phyloP scores from a whole-genome alignment of 2,113 vertebrate genomes.

The cat (Felis catus) region F.catus_Fca126_mat1.0 CM031413.1:81393001-81393500 shows the following conservation, averaged over 20 bases:
- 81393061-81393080: too few relatives aligned
- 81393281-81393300: background rate
- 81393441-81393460: conserved; percentile 92
- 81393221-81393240: background rate
- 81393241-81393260: background rate
- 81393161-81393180: background rate
- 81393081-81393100: too few relatives aligned
- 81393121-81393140: too few relatives aligned
- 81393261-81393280: background rate
- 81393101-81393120: too few relatives aligned
- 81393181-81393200: background rate
- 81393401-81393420: conserved; percentile 97
- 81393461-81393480: conserved; percentile 94
- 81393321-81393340: conserved; percentile 52
- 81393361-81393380: conserved; percentile 74
- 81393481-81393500: background rate
- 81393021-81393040: too few relatives aligned
- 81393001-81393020: too few relatives aligned
- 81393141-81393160: too few relatives aligned
- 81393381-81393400: conserved; percentile 92
- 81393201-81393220: background rate
- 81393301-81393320: background rate
- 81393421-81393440: conserved; percentile 98
- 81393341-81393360: conserved; percentile 46
- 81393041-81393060: too few relatives aligned